A percentile compares a stretch with the other conserved stretches of the same genome.
These are phyloP conservation scores for Lucifuga dentata DNA, from an alignment of 2,113 vertebrate genomes.

Conservation along the genomic window DNA sequence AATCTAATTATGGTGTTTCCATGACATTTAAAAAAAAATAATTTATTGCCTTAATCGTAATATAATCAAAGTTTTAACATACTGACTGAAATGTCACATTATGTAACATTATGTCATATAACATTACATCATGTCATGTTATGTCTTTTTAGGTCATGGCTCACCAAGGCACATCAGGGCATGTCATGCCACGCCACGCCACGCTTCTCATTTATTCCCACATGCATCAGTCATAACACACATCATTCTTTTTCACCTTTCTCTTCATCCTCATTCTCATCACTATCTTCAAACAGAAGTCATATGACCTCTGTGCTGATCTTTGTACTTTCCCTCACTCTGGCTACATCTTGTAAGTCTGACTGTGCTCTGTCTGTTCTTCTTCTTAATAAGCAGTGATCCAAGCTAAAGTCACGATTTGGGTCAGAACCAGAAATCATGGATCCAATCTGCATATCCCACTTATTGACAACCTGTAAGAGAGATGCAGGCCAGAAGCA, in stretches of 20 bases:
- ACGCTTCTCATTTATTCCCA: too few species aligned
- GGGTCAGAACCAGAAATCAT: constrained; percentile 30
- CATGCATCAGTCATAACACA: too few species aligned
- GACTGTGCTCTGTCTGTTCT: constrained; percentile 18
- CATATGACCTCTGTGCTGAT: background rate
- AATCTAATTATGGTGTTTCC: too few species aligned
- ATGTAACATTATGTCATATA: too few species aligned
- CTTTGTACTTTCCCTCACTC: background rate
- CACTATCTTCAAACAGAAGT: too few species aligned
- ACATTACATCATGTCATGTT: background rate
- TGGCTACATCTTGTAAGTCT: background rate
- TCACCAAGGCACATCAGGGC: background rate
- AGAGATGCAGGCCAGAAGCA: constrained; percentile 10
- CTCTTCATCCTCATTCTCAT: background rate
- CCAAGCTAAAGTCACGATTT: constrained; percentile 15
- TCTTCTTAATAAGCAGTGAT: constrained; percentile 26
- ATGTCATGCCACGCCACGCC: background rate
- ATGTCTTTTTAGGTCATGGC: too few species aligned
- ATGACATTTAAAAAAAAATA: too few species aligned
- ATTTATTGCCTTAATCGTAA: too few species aligned
- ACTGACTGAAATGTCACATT: too few species aligned
- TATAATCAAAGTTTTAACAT: too few species aligned
- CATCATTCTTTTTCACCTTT: too few species aligned
- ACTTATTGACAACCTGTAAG: constrained; percentile 30
- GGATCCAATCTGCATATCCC: constrained; percentile 25